Evolutionary conservation across 2,113 vertebrate genomes (phyloP).

Genomic region (Girardinichthys multiradiatus): DNA sequence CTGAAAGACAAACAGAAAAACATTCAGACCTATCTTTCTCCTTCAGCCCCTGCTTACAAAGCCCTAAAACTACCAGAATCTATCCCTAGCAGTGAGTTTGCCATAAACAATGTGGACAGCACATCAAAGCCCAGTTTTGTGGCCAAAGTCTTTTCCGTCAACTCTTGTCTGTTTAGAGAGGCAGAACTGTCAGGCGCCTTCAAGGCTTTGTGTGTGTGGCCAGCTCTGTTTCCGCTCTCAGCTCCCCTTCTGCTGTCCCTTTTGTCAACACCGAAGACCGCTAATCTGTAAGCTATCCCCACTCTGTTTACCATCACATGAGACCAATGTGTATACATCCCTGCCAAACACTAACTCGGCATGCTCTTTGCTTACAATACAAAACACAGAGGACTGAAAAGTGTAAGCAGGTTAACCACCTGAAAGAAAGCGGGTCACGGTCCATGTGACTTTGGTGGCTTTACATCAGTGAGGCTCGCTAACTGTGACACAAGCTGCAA

Average conservation of each 20-base stretch:
- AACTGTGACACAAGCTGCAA: conserved; percentile 39
- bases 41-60: conserved; percentile 50
- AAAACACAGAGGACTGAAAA: conserved; percentile 42
- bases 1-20: conserved; percentile 82
- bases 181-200: conserved; percentile 63
- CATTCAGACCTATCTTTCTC: conserved; percentile 26
- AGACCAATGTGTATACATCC: conserved; percentile 57
- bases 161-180: conserved; percentile 71
- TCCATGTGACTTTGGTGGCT: conserved; percentile 34
- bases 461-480: conserved; percentile 39
- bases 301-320: conserved; percentile 46
- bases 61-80: conserved; percentile 36
- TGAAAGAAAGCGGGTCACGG: conserved; percentile 52
- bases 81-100: conserved; percentile 59
- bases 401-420: conserved; percentile 47
- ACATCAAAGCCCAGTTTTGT: no score
- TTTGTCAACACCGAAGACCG: conserved; percentile 71
- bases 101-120: conserved; percentile 67
- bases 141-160: conserved; percentile 63
- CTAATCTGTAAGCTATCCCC: conserved; percentile 71
- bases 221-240: conserved; percentile 63
- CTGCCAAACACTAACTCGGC: conserved; percentile 61
- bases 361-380: conserved; percentile 65
- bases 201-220: conserved; percentile 70
- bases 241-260: conserved; percentile 50